These are phyloP conservation scores for Scartelaos histophorus DNA, from an alignment of 2,113 vertebrate species.

Conservation along the genomic window DNA sequence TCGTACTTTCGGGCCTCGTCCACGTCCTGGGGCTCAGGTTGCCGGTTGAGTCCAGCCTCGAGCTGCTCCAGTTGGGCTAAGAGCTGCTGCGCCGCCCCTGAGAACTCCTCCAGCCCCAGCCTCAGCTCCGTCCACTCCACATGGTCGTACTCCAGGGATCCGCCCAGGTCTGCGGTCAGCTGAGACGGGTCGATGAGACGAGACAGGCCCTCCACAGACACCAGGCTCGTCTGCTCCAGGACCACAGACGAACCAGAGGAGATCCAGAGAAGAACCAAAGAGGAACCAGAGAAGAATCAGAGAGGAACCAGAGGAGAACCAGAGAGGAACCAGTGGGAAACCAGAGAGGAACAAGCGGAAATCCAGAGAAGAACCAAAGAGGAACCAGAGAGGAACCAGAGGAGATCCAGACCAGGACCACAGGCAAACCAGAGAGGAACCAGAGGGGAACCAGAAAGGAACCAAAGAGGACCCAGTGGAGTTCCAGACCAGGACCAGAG, in stretches of 20 bases:
- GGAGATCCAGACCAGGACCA: too few species aligned
- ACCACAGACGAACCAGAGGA: too few species aligned
- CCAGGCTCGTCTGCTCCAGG: constrained; percentile 88
- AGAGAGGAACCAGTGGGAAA: not conserved
- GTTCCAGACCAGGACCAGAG: too few species aligned
- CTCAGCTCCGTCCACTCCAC: constrained; percentile 98
- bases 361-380: too few species aligned
- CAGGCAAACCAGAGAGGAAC: too few species aligned
- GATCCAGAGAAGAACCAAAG: not conserved
- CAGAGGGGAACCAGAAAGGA: too few species aligned
- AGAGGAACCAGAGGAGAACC: not conserved
- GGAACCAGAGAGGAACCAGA: too few species aligned
- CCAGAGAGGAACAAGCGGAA: too few species aligned
- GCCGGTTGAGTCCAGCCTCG: constrained; percentile 88
- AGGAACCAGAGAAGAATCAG: not conserved
- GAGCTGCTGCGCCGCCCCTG: constrained; percentile 90
- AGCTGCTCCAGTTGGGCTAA: constrained; percentile 93
- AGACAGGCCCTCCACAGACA: constrained; percentile 95
- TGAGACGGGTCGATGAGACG: constrained; percentile 96
- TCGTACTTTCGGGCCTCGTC: constrained; percentile 86
- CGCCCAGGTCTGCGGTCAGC: constrained; percentile 93
- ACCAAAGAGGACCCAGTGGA: too few species aligned
- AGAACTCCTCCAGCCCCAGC: constrained; percentile 95
- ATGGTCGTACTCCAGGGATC: constrained; percentile 95
- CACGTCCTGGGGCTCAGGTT: constrained; percentile 90